Evolutionary conservation across 2,113 vertebrate genomes (phyloP), one percentile per base, ranked within the genome.

Genomic region (Nannobrachium achirus): DNA sequence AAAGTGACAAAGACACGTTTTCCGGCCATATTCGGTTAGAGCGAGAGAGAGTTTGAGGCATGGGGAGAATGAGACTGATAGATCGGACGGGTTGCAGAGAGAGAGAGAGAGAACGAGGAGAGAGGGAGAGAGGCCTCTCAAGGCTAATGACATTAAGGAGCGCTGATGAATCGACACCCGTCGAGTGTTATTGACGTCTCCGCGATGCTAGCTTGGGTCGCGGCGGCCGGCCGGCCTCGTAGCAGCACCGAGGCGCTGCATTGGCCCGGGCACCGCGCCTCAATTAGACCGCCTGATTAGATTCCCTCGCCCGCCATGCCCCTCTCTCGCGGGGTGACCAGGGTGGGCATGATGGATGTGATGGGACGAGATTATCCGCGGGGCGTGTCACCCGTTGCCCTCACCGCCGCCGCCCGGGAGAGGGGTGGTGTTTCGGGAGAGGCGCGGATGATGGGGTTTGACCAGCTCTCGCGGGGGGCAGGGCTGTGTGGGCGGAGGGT

Each of bases 241-340:
- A 83, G 85, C 80, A n/a, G n/a, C n/a, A n/a, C 74, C 58, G 63
- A n/a, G 78, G 85, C 84, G 86, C 83, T 74, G 83, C n/a, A 82
- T 80, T 69, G 42, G 75, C 63, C 63, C 72, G n/a, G n/a, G n/a
- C n/a, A n/a, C n/a, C 33, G 86, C 91, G 91, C 90, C 88, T 90
- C 90, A 93, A 93, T 92, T 93, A 93, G 90, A 92, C 86, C 49
- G 87, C 85, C 89, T 93, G 90, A 93, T 93, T 92, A 91, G 90
- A 93, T 93, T 93, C 90, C 83, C 86, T 82, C 48, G 50, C 74
- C 88, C 83, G 80, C n/a, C n/a, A n/a, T 86, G 89, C 87, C 90
- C 89, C 25, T 33, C 25, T 91, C 91, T 83, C 74, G 53, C 73
- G 85, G 85, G 86, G 79, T 83, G 80, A 88, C 78, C 68, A 71